A percentile compares a stretch with the other conserved stretches of the same genome.
phyloP scores from a whole-genome alignment of 2,888 invertebrate species.

The Acronicta psi region DNA sequence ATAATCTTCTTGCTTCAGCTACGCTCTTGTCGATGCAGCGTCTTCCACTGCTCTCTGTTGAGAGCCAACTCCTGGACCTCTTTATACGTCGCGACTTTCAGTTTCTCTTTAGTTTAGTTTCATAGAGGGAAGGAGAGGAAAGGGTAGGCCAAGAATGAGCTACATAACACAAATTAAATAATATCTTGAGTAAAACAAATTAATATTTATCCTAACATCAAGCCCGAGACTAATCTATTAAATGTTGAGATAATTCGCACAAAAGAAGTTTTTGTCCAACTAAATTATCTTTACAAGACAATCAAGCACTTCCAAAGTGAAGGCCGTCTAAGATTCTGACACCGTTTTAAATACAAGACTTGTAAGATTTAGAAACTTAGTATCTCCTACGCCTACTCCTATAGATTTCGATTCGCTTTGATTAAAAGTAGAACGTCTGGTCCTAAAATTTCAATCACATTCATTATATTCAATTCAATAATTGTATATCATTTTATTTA shows the following conservation, averaged over 20 bases:
- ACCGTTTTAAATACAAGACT: slow-evolving; percentile 9
- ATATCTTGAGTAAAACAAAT: too few species aligned
- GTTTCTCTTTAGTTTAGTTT: too few species aligned
- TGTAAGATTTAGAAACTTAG: neutral
- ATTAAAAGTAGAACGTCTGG: slow-evolving; percentile 15
- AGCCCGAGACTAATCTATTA: slow-evolving; percentile 1
- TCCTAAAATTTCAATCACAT: neutral
- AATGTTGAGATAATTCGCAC: slow-evolving; percentile 6
- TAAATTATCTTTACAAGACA: slow-evolving; percentile 1
- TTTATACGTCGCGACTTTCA: too few species aligned
- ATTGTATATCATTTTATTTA: too few species aligned
- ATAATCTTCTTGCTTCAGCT: too few species aligned
- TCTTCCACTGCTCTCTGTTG: too few species aligned
- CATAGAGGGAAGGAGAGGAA: too few species aligned
- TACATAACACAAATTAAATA: neutral
- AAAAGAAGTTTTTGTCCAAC: slow-evolving; percentile 5
- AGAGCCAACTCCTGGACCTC: too few species aligned
- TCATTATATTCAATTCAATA: neutral
- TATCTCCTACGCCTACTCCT: too few species aligned
- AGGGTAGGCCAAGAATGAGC: too few species aligned
- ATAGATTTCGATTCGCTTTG: slow-evolving; percentile 2
- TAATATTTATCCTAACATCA: neutral
- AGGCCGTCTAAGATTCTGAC: slow-evolving; percentile 6
- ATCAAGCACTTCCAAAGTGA: slow-evolving; percentile 4
- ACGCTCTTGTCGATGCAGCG: too few species aligned